Evolutionary conservation across 23 tunicate genomes (phyloP), one percentile per base, ranked within the genome.

Genomic region (Corella eumyota): DNA sequence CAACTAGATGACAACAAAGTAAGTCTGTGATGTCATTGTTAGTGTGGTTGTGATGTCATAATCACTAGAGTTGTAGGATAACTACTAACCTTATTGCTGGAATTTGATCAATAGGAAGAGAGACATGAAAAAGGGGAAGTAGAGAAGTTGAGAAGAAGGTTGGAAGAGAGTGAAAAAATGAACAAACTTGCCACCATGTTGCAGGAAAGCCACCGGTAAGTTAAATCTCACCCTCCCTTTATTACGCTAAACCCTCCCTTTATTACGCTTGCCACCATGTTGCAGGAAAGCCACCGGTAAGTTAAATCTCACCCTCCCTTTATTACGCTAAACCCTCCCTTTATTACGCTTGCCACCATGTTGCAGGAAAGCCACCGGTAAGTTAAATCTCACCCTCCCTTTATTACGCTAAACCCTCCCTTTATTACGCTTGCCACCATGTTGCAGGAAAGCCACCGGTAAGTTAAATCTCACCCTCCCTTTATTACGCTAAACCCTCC

Each of bases 391-490:
- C 27, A 9, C 17, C 64, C 7, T 50, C 6, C 30, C 30, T 64
- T 15, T 9, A 15, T 9, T 15, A 9, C 17, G 11, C 60, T 9
- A n/a, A 7, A 54, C 27, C 11, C 60, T 25, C n/a, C n/a, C n/a
- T n/a, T n/a, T n/a, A n/a, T n/a, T n/a, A n/a, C n/a, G n/a, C 66
- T 88, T 27, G 74, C 87, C 4, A 61, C 64, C 25, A 88, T 88
- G 96, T 45, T 88, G 62, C 96, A 88, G 32, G 96, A 88, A 1
- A 88, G 96, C 58, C 96, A 88, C 69, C 67, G 85, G 96, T 88
- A 29, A 25, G 75, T 3, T 58, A 23, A 30, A 17, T 20, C 15
- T 20, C 27, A 9, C 17, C 64, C 7, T 50, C 6, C 30, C 30
- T 64, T 15, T 9, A 15, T 9, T 15, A 9, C 17, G 11, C 60